A percentile compares a stretch with the other conserved stretches of the same genome.
These are phyloP conservation scores for Cheilosia impressa DNA, from an alignment of 2,888 invertebrate species.

Conservation along the genomic window DNA sequence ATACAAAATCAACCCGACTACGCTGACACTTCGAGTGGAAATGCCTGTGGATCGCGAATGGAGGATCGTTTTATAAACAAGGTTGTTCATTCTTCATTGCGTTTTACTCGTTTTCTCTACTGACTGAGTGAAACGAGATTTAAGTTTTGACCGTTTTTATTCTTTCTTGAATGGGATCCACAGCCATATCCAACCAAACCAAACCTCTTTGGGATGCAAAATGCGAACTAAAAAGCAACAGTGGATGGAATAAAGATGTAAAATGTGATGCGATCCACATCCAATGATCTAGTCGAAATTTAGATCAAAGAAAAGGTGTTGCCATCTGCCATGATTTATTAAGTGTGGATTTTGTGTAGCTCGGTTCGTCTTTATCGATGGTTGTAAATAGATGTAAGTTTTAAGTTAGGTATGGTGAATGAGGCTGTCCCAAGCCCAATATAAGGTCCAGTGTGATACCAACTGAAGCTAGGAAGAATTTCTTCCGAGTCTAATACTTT, in stretches of 20 bases:
- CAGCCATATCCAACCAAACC: too few relatives aligned
- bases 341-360: too few relatives aligned
- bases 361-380: too few relatives aligned
- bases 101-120: not conserved
- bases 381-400: too few relatives aligned
- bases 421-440: too few relatives aligned
- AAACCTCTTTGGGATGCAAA: not conserved
- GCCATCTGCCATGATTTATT: too few relatives aligned
- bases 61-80: conserved; percentile 58
- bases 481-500: too few relatives aligned
- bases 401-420: too few relatives aligned
- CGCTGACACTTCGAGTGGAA: conserved; percentile 50
- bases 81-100: not conserved
- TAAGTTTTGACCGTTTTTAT: not conserved
- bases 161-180: not conserved
- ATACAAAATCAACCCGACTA: conserved; percentile 26
- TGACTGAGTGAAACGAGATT: not conserved
- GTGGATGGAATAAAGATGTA: not conserved
- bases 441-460: too few relatives aligned
- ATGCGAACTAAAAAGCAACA: not conserved
- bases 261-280: not conserved
- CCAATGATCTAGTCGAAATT: too few relatives aligned
- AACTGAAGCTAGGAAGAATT: not conserved
- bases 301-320: too few relatives aligned
- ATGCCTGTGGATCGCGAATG: conserved; percentile 55